Conservation (phyloP, 2,888 invertebrate species). For the Xestia xanthographa region DNA sequence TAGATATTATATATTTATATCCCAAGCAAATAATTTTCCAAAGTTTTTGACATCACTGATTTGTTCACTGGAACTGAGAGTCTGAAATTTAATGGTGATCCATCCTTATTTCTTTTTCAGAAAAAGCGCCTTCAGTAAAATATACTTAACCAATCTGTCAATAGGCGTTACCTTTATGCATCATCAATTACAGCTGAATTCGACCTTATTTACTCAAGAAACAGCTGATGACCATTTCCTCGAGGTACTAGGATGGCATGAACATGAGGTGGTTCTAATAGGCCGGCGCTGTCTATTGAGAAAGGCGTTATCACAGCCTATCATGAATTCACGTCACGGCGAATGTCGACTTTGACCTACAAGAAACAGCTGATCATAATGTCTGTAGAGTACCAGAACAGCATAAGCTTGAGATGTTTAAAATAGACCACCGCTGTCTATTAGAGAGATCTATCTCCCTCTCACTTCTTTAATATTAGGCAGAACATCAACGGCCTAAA, state of each 20-base stretch:
- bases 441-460: slow-evolving; percentile 7
- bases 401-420: slow-evolving; percentile 28
- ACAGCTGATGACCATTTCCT: slow-evolving; percentile 44
- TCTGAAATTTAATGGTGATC: neutral
- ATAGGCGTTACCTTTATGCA: neutral
- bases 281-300: neutral
- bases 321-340: neutral
- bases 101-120: neutral
- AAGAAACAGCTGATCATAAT: slow-evolving; percentile 56
- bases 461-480: neutral
- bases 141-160: neutral
- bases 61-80: neutral
- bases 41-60: neutral
- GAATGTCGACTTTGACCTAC: slow-evolving; percentile 36
- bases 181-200: slow-evolving; percentile 12
- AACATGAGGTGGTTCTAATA: slow-evolving; percentile 30
- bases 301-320: slow-evolving; percentile 24
- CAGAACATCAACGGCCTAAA: neutral
- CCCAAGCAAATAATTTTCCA: neutral
- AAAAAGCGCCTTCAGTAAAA: neutral
- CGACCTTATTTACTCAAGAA: slow-evolving; percentile 20
- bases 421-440: neutral
- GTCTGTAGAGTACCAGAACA: slow-evolving; percentile 46
- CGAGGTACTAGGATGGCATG: slow-evolving; percentile 33
- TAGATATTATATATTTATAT: too few relatives aligned